Percentiles rank a stretch among this genome's conserved stretches.
Conservation (phyloP, 2,888 invertebrate genomes). For the Unio delphinus region DNA sequence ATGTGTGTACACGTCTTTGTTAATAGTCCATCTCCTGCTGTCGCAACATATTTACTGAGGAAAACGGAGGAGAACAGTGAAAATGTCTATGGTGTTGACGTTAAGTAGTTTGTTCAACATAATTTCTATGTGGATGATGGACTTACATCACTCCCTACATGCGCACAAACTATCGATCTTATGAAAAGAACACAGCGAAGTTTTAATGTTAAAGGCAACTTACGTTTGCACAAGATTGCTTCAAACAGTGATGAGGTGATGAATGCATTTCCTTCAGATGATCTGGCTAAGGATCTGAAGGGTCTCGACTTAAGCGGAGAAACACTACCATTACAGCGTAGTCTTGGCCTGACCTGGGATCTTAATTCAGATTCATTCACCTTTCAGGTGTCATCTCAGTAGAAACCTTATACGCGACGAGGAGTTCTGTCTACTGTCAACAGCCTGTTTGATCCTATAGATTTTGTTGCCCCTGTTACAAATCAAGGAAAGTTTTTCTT, state of each 20-base stretch:
- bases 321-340: conserved; percentile 16
- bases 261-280: conserved; percentile 26
- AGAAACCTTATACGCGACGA: conserved; percentile 26
- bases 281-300: conserved; percentile 31
- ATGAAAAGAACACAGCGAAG: conserved; percentile 24
- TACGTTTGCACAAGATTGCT: conserved; percentile 40
- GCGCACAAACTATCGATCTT: conserved; percentile 2
- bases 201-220: conserved; percentile 18
- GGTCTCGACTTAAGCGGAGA: conserved; percentile 29
- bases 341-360: conserved; percentile 30
- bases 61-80: conserved; percentile 2
- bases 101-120: neutral
- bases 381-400: conserved; percentile 10
- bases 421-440: conserved; percentile 38
- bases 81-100: neutral
- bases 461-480: conserved; percentile 32
- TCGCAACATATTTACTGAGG: conserved; percentile 15
- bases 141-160: too few relatives aligned
- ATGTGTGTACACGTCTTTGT: conserved; percentile 7
- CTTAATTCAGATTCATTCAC: conserved; percentile 27
- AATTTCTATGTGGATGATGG: too few relatives aligned
- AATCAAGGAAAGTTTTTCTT: conserved; percentile 30
- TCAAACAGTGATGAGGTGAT: conserved; percentile 34
- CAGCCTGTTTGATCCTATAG: conserved; percentile 39
- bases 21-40: conserved; percentile 14